Conservation (phyloP, 2,888 invertebrate species). For the Autographa pulchrina region DNA sequence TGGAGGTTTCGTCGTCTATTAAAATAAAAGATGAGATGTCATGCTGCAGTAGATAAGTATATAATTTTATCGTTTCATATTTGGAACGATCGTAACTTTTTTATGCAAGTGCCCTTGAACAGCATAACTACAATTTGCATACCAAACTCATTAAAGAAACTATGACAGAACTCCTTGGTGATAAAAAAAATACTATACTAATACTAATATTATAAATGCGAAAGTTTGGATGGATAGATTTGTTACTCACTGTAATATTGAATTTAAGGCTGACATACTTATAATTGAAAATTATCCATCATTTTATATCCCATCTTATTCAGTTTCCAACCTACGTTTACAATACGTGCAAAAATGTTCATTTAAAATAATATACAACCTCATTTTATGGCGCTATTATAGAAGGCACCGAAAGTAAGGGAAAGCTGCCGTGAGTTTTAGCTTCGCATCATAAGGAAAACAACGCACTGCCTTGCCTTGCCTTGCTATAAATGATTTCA, state of each 20-base stretch:
- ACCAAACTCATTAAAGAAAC: too few relatives aligned
- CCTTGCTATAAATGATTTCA: not conserved
- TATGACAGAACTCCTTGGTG: too few relatives aligned
- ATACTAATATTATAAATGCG: too few relatives aligned
- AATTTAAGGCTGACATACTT: too few relatives aligned
- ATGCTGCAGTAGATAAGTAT: not conserved
- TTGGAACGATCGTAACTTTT: not conserved
- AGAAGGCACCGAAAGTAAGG: constrained; percentile 38
- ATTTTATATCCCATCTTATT: not conserved
- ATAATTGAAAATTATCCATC: too few relatives aligned
- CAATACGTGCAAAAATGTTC: not conserved
- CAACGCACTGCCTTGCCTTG: constrained; percentile 23
- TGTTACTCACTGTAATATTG: too few relatives aligned
- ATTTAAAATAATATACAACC: constrained; percentile 15
- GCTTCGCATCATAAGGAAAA: constrained; percentile 24
- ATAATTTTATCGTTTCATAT: not conserved
- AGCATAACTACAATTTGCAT: too few relatives aligned
- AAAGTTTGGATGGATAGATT: too few relatives aligned
- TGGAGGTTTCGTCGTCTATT: too few relatives aligned
- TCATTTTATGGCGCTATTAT: constrained; percentile 37
- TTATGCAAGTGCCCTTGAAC: not conserved
- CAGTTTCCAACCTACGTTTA: not conserved
- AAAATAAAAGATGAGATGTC: not conserved
- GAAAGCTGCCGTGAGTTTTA: not conserved
- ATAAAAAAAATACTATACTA: too few relatives aligned